Base-by-base conservation (phyloP, 2,797 vertebrate species). In the Bovichtus diacanthus region DNA sequence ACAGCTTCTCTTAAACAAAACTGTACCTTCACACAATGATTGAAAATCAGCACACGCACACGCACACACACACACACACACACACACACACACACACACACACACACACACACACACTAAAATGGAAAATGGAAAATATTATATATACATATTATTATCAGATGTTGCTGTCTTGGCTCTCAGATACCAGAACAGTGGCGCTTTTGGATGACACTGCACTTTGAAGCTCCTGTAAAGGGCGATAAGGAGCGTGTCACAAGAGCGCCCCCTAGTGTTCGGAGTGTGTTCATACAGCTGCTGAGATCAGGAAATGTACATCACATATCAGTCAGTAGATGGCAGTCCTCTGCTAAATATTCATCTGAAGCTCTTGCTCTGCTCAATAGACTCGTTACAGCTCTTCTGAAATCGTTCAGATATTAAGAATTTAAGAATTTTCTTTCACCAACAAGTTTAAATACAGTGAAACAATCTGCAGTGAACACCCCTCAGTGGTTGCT, bases 321-420 rank as follows among this genome's bases (percentile, higher is more conserved):
- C 21, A 38, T 15, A 2, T 21, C 0, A 0, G 60, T 62, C 94
- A 87, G 19, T 89, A 94, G 92, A 74, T 91, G 91, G 90, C 90
- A 83, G 77, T 84, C 63, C 31, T 69, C n/a, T 25, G 5, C 71
- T 60, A 61, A 50, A 55, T 38, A 76, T 78, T 41, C 5, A 29
- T 19, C 11, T 13, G 18, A 50, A 46, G 0, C 1, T 0, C 5
- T 15, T 1, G 0, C 2, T 43, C 31, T 3, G 16, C 11, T 80
- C 46, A 19, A 5, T 0, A 21, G 18, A 44, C 13, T 31, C 31
- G 8, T 49, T 4, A 31, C 12, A 1, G 36, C 13, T 36, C 12
- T 12, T 51, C 7, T 58, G 9, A 31, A 62, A 49, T n/a, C n/a
- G n/a, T n/a, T n/a, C n/a, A n/a, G n/a, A n/a, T n/a, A n/a, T n/a